Evolutionary conservation across 2,888 invertebrate species (phyloP), one percentile per base, ranked within the genome.

Genomic region (Trissolcus japonicus): DNA sequence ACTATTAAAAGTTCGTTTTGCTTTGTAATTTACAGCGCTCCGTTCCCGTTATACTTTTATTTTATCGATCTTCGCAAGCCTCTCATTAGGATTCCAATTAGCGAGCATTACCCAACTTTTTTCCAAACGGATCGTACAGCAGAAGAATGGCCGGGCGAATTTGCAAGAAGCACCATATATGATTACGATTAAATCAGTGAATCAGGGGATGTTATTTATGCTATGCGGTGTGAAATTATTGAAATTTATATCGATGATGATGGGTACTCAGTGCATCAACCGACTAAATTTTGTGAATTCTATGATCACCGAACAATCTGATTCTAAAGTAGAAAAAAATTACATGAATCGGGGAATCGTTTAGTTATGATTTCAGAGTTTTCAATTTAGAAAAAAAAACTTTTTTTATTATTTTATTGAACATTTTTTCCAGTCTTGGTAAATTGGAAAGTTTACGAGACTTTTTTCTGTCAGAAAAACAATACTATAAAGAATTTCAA

Each of bases 21-120:
- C 75, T 80, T 78, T 79, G 76, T 78, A 78, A 79, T 80, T 78
- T 76, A 79, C 69, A 68, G 69, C 53, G 29, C 60, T 66, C 13
- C 62, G 56, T 68, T 65, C 69, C 67, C 68, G 76, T 79, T 78
- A 79, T 71, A 67, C 68, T 78, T 77, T 78, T 68, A 80, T 78
- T 80, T 76, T 75, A 78, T 76, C 79, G 80, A 79, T 80, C 80
- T 74, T 63, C 80, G 69, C 73, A 69, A 75, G 75, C 60, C 65
- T 71, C 73, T 66, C 66, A 68, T 73, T 75, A 68, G 63, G 57
- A 73, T 69, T 77, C 73, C 77, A 73, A 77, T 77, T 77, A 72
- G 77, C 67, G 63, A 62, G 76, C 67, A 72, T 72, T 72, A 57
- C 66, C 72, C 65, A 68, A 65, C 75, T 78, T 78, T 71, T 66